phyloP scores from a whole-genome alignment of 2,113 vertebrate species.

The Choloepus hoffmanni region DNA sequence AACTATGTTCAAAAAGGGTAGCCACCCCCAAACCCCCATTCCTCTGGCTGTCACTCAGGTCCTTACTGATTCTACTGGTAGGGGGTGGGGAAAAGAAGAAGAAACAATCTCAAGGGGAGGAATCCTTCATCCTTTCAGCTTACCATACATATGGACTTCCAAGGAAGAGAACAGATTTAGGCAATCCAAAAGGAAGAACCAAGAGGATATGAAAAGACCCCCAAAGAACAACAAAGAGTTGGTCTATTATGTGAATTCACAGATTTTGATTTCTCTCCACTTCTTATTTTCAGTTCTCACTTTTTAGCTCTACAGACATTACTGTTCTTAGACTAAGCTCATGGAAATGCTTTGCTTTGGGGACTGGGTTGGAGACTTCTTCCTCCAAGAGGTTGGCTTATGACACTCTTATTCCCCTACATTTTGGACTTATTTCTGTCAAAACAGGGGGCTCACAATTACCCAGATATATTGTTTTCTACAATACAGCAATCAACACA shows the following conservation, averaged over 20 bases:
- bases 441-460: neutral
- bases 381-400: neutral
- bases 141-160: rapidly evolving
- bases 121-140: neutral
- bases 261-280: neutral
- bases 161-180: neutral
- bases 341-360: neutral
- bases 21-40: neutral
- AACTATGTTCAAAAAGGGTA: neutral
- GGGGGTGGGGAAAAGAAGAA: neutral
- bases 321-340: neutral
- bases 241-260: neutral
- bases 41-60: neutral
- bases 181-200: neutral
- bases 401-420: neutral
- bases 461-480: neutral
- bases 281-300: neutral
- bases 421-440: neutral
- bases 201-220: neutral
- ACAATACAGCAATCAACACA: neutral
- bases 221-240: neutral
- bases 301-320: neutral
- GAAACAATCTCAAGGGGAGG: neutral
- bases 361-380: no score
- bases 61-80: neutral